Conservation (phyloP, 2,797 vertebrate genomes). For the Limnodromus scolopaceus region DNA sequence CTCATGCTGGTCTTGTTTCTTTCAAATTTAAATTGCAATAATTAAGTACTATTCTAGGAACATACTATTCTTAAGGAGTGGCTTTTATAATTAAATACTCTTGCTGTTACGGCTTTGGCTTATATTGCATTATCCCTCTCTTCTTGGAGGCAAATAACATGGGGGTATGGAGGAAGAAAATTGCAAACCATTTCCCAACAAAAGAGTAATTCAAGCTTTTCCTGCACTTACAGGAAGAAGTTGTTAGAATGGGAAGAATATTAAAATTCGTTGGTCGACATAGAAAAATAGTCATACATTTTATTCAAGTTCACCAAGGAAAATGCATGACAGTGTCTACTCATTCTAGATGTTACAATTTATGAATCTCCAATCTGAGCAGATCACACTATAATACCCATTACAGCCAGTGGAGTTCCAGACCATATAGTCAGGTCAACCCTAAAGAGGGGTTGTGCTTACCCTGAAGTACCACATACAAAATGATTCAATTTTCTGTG, state of each 20-base stretch:
- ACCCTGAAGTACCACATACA: not conserved
- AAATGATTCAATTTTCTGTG: not conserved
- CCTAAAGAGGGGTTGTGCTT: not conserved
- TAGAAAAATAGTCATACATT: not conserved
- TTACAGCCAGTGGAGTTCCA: not conserved
- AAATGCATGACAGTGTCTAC: not conserved
- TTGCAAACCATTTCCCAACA: not conserved
- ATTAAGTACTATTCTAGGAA: not conserved
- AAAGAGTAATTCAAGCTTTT: not conserved
- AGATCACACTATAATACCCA: not conserved
- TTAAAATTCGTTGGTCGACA: not conserved
- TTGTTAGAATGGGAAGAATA: not conserved
- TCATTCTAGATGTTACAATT: not conserved
- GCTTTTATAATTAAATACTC: not conserved
- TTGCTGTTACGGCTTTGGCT: not conserved
- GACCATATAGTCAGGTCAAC: not conserved
- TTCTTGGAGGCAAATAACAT: not conserved
- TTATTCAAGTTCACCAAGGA: not conserved
- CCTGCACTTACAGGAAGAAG: not conserved
- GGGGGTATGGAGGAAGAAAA: not conserved
- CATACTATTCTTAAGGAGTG: not conserved
- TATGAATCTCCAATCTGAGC: not conserved
- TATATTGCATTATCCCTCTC: not conserved
- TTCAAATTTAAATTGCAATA: not conserved
- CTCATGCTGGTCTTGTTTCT: not conserved